Percentiles rank a stretch among this genome's conserved stretches.
Evolutionary conservation across 2,888 invertebrate genomes (phyloP).

Genomic region (Timandra comae): DNA sequence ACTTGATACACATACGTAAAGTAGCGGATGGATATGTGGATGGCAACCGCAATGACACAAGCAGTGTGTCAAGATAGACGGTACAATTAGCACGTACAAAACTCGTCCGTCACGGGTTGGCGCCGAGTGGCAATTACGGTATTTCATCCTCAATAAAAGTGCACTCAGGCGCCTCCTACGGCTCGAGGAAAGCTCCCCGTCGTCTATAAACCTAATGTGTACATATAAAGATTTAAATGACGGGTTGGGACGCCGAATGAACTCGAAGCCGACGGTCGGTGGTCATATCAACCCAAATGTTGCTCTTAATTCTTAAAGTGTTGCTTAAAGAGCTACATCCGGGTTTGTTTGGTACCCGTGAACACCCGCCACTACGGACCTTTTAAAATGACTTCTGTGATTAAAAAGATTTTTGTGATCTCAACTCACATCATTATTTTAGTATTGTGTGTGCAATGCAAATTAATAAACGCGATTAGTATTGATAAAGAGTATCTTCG

Average conservation of each 20-base stretch:
- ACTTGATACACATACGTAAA: too few species aligned
- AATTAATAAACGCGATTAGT: too few species aligned
- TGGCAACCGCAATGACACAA: too few species aligned
- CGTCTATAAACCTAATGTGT: slow-evolving; percentile 69
- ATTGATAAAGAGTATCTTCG: too few species aligned
- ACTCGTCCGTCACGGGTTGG: slow-evolving; percentile 60
- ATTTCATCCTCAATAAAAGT: slow-evolving; percentile 72
- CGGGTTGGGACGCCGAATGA: slow-evolving; percentile 29
- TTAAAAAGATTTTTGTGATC: too few species aligned
- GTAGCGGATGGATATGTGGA: too few species aligned
- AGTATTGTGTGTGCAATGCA: too few species aligned
- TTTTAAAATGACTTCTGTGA: too few species aligned
- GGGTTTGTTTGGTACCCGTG: too few species aligned
- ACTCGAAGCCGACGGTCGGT: slow-evolving; percentile 9
- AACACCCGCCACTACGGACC: too few species aligned
- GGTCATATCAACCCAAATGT: slow-evolving; percentile 16
- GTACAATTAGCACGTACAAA: slow-evolving; percentile 65
- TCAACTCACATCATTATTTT: too few species aligned
- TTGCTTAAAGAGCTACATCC: slow-evolving; percentile 8
- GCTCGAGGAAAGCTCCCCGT: slow-evolving; percentile 54
- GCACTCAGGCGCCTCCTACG: slow-evolving; percentile 63
- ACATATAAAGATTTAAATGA: slow-evolving; percentile 70
- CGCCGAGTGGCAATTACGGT: slow-evolving; percentile 68
- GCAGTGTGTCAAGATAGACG: slow-evolving; percentile 36
- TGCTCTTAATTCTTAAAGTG: slow-evolving; percentile 22